Evolutionary conservation across 2,797 vertebrate species (phyloP).

Genomic region (Halcyon chelicuti): DNA sequence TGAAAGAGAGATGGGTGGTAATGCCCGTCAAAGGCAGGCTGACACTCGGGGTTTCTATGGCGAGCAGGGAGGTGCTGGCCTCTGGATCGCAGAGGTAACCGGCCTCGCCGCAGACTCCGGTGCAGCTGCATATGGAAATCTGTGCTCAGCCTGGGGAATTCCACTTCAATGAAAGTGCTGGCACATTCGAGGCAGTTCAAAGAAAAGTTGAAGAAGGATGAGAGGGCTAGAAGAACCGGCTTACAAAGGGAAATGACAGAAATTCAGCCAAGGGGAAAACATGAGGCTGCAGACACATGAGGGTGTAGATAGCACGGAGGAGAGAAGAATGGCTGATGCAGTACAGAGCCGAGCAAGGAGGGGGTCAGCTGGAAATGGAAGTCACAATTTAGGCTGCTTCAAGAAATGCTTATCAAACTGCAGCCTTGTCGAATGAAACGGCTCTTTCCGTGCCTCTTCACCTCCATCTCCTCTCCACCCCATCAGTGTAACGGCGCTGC

Average conservation of each 20-base stretch:
- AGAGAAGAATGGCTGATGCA: constrained; percentile 21
- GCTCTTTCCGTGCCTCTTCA: background rate
- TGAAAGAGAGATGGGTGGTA: constrained; percentile 72
- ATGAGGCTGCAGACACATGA: constrained; percentile 67
- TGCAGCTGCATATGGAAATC: constrained; percentile 68
- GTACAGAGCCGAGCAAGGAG: background rate
- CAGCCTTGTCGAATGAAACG: background rate
- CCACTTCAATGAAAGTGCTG: constrained; percentile 69
- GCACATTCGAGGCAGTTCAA: constrained; percentile 70
- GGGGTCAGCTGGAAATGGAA: constrained; percentile 53
- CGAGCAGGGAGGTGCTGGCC: constrained; percentile 69
- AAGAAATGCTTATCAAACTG: constrained; percentile 25
- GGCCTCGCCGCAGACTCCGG: background rate
- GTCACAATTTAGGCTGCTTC: background rate
- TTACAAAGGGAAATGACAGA: constrained; percentile 73
- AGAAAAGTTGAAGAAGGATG: constrained; percentile 70
- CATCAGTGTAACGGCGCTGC: background rate
- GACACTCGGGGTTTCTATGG: constrained; percentile 57
- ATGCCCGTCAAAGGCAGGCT: constrained; percentile 59
- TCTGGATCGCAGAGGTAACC: constrained; percentile 43
- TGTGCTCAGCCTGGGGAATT: constrained; percentile 66
- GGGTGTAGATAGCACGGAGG: background rate
- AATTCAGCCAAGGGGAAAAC: constrained; percentile 70
- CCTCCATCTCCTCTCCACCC: constrained; percentile 4
- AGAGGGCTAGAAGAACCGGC: constrained; percentile 57